phyloP scores from a whole-genome alignment of 2,888 invertebrate genomes.

The Heteropelma amictum region DNA sequence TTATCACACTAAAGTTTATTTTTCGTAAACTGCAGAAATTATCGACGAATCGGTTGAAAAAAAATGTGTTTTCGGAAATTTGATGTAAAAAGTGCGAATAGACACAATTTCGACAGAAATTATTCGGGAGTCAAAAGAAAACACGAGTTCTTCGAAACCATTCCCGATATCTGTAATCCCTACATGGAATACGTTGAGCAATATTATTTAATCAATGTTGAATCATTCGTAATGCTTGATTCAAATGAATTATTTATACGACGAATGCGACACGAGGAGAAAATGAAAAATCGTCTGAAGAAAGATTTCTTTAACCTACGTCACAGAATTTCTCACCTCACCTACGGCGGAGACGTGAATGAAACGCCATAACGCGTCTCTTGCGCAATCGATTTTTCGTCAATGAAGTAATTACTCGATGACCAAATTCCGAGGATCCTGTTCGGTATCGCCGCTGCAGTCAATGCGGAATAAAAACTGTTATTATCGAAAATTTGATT shows the following conservation, averaged over 20 bases:
- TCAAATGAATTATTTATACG: background rate
- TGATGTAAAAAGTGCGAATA: background rate
- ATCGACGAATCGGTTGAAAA: slow-evolving; percentile 17
- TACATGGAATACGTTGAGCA: slow-evolving; percentile 22
- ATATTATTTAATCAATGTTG: background rate
- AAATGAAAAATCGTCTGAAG: background rate
- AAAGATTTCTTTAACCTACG: background rate
- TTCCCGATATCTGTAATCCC: slow-evolving; percentile 15
- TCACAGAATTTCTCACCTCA: slow-evolving; percentile 23
- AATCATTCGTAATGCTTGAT: slow-evolving; percentile 2
- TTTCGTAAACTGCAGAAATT: slow-evolving; percentile 26
- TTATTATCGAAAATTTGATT: no score
- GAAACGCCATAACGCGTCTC: slow-evolving; percentile 11
- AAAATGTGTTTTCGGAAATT: slow-evolving; percentile 26
- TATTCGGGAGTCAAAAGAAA: slow-evolving; percentile 1
- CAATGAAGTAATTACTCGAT: slow-evolving; percentile 48
- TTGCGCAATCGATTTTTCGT: slow-evolving; percentile 51
- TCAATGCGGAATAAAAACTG: no score
- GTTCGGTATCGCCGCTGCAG: slow-evolving; percentile 4
- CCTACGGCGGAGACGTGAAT: background rate
- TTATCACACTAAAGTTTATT: no score
- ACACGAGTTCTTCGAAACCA: slow-evolving; percentile 38
- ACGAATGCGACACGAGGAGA: background rate
- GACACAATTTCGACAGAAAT: slow-evolving; percentile 34
- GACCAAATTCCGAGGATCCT: slow-evolving; percentile 31